Evolutionary conservation across 53 echinoderm and acorn worm species (phyloP).

Genomic region (Henricia sp.): DNA sequence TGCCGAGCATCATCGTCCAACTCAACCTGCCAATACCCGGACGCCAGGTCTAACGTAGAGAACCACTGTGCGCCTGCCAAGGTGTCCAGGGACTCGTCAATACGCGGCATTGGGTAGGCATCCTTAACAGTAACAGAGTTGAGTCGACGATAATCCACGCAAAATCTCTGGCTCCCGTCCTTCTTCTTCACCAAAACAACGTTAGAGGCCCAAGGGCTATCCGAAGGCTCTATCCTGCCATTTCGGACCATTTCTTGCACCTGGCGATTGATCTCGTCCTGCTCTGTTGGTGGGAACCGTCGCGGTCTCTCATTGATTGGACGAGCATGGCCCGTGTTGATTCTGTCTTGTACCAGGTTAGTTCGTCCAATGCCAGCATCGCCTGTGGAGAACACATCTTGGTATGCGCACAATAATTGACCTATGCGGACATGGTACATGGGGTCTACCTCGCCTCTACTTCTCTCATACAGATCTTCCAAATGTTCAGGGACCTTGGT

Average conservation of each 20-base stretch:
- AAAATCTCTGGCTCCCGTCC: constrained; percentile 64
- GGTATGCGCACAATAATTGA: constrained; percentile 33
- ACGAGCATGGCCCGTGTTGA: constrained; percentile 47
- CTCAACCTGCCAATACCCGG: too few species aligned
- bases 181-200: too few species aligned
- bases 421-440: constrained; percentile 27
- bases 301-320: constrained; percentile 44
- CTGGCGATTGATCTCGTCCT: constrained; percentile 54
- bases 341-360: constrained; percentile 43
- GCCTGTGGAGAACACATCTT: constrained; percentile 59
- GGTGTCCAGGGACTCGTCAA: too few species aligned
- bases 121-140: constrained; percentile 59
- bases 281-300: constrained; percentile 32
- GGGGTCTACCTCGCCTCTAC: constrained; percentile 6
- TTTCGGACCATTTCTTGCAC: background rate
- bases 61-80: too few species aligned
- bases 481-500: constrained; percentile 22
- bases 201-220: constrained; percentile 67
- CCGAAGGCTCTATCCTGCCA: constrained; percentile 60
- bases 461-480: constrained; percentile 18
- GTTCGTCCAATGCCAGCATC: constrained; percentile 57
- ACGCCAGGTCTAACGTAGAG: too few species aligned
- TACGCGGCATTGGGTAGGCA: too few species aligned
- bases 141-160: constrained; percentile 58
- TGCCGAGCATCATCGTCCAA: constrained; percentile 65